Base-by-base conservation (phyloP, 2,797 vertebrate species). In the Aphelocoma californica region DNA sequence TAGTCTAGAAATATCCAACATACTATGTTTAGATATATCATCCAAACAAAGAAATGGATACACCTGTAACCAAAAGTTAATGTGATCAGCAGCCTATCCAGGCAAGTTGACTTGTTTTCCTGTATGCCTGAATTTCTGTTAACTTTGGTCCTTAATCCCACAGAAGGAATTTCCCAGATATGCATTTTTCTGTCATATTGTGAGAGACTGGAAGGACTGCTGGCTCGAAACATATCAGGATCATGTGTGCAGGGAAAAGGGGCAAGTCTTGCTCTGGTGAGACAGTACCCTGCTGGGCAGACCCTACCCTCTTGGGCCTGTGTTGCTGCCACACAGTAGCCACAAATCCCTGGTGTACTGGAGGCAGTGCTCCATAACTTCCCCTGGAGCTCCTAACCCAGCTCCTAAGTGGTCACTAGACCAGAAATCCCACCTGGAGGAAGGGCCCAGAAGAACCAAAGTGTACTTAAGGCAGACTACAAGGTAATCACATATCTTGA, bases 401-500 rank as follows among this genome's bases (percentile, higher is more conserved):
- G 29, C 9, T 13, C 23, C 12, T 47, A 14, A 29, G n/a, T 3
- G 17, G 17, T 3, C 24, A 29, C 6, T 0, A 1, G 20, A 53
- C 4, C 38, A 20, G 29, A 53, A 53, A 38, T 69, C 13, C 14
- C 54, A n/a, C 10, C 9, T 19, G 6, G 4, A 8, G 6, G 10
- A 60, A 25, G 13, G 7, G 9, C 3, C 9, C 40, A 31, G 29
- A 31, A 61, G 47, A 61, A 61, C 4, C 20, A 29, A 40, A 40
- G 16, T 9, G 16, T 38, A 8, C 5, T 61, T n/a, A 20, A n/a
- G 14, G 19, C 16, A 53, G 24, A n/a, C 24, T 14, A 17, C 0
- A 1, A 44, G 3, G 16, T n/a, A 42, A 31, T 2, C 10, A 16
- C 5, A 2, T 14, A 28, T 36, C 54, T 45, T 77, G 23, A 20